Evolutionary conservation across 1,140 invertebrate genomes (phyloP).

Genomic region (Archivesica marissinica): DNA sequence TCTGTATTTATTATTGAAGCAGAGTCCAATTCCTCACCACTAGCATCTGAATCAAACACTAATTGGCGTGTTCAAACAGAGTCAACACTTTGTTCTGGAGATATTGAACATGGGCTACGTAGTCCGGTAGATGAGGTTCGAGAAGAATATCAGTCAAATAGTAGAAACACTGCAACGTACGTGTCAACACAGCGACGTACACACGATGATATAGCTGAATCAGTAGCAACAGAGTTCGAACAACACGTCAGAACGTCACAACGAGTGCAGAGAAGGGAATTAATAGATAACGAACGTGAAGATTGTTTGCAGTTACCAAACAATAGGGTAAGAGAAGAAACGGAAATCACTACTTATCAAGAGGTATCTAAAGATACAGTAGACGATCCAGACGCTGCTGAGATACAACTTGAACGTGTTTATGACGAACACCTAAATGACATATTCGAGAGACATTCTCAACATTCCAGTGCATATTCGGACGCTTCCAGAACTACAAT

Average conservation of each 20-base stretch:
- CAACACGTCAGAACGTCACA: not conserved
- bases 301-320: not conserved
- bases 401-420: not conserved
- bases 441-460: too few relatives aligned
- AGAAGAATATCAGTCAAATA: not conserved
- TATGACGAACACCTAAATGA: too few relatives aligned
- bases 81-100: not conserved
- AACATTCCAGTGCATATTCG: too few relatives aligned
- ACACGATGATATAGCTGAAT: not conserved
- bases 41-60: not conserved
- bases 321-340: not conserved
- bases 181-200: not conserved
- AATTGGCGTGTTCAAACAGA: not conserved
- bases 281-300: not conserved
- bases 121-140: not conserved
- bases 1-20: not conserved
- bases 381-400: not conserved
- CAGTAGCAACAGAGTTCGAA: constrained; percentile 1
- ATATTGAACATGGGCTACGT: too few relatives aligned
- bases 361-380: not conserved
- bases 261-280: not conserved
- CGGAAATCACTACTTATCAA: not conserved
- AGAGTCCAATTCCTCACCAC: not conserved
- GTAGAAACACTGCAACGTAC: not conserved
- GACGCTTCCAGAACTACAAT: too few relatives aligned